Evolutionary conservation across 2,888 invertebrate species (phyloP), one percentile per base, ranked within the genome.

Genomic region (Phyto melanocephala): DNA sequence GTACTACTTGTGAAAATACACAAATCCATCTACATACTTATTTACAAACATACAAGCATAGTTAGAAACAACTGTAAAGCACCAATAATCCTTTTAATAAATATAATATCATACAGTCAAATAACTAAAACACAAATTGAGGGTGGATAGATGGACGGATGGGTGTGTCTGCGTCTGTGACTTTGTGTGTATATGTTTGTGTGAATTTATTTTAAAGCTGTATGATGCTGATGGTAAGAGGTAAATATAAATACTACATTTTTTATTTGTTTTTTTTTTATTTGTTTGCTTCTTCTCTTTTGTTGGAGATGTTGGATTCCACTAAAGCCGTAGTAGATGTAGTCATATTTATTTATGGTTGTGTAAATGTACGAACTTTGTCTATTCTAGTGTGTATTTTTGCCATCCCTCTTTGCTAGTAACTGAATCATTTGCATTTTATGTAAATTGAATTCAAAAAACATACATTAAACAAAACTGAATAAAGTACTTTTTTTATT

Each of bases 21-120:
- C n/a, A n/a, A n/a, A n/a, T n/a, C n/a, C n/a, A n/a, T n/a, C n/a
- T 22, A 22, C n/a, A 15, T 35, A 20, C 3, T 20, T 50, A 17
- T 50, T 10, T 15, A 33, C 17, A 1, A 17, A 17, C 5, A 1
- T 24, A 20, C 20, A 13, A 6, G 28, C 52, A 5, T 33, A 33
- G 24, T 77, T 60, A 42, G 62, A 50, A 33, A 52, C 15, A 60
- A 79, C 87, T 83, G 88, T 86, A 86, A 88, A 89, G 87, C 88
- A 88, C 87, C 89, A 89, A 89, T 90, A 89, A 89, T 90, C 88
- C 89, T 89, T 89, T 89, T 88, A 88, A 88, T 89, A 89, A 90
- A 89, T 89, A 89, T 89, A 88, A 89, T 90, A 90, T 89, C 88
- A 52, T 8, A 87, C 87, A 89, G 88, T 87, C 71, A 80, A 75